Evolutionary conservation across 2,797 vertebrate species (phyloP), one percentile per base, ranked within the genome.

Genomic region (Acropternis orthonyx): DNA sequence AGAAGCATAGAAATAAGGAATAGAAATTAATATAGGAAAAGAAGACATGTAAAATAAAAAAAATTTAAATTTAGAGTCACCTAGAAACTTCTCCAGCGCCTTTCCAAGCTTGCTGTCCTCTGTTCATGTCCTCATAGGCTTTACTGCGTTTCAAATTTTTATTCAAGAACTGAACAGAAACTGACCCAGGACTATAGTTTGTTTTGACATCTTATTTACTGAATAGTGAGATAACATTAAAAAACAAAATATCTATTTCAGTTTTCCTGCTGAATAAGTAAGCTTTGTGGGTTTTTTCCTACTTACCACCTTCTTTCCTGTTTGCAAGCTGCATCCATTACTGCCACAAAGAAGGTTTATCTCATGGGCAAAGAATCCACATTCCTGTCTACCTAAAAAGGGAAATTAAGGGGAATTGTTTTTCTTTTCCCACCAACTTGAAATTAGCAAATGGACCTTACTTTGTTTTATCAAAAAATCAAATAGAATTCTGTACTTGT

Each of bases 161-260:
- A 36, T 80, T 91, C 34, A n/a, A 0, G 41, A 89, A 30, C 14
- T 74, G 44, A 89, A 80, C 12, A 80, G 43, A 92, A 94, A 76
- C 27, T 10, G 27, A 75, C 11, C 26, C 18, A 55, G 21, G 28
- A 48, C 46, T 71, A 46, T 23, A n/a, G 28, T 49, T 75, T 68
- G 32, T 73, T 95, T 74, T 92, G 76, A 78, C 51, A 66, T 78
- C 36, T 83, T 74, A 56, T 82, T 95, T 87, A 66, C 36, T 88
- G 46, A 62, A 13, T 10, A 75, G 14, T 36, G 41, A 83, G 66
- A 77, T 75, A 93, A 69, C 51, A 55, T 93, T n/a, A 43, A 88
- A 74, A 77, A 58, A 80, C 32, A 89, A 92, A 91, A 30, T 67
- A 85, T 7, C 66, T 83, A 5, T 6, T 93, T 93, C 28, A 41